These are phyloP conservation scores for Exephanes ischioxanthus DNA, from an alignment of 2,888 invertebrate species.

Conservation along the genomic window DNA sequence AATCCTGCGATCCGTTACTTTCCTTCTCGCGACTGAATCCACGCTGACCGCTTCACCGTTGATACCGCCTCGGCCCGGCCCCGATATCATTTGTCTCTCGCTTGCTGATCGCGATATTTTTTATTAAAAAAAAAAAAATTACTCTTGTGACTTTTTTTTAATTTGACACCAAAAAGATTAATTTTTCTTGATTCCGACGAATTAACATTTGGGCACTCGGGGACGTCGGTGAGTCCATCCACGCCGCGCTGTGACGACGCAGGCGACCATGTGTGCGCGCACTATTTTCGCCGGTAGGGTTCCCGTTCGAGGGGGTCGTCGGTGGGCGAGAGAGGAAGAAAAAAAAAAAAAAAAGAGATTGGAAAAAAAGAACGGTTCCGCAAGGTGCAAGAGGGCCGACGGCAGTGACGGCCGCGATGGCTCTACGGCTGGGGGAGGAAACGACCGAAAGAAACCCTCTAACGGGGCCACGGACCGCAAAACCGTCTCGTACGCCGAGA, in stretches of 20 bases:
- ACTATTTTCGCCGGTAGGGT: slow-evolving; percentile 16
- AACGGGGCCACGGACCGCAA: slow-evolving; percentile 73
- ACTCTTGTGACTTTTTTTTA: no score
- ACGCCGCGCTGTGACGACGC: slow-evolving; percentile 3
- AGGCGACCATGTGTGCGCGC: slow-evolving; percentile 10
- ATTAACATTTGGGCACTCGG: not conserved
- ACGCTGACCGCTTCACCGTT: not conserved
- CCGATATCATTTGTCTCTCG: slow-evolving; percentile 28
- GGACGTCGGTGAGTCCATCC: not conserved
- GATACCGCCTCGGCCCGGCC: not conserved
- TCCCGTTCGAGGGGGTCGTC: not conserved
- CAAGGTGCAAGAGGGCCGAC: slow-evolving; percentile 55
- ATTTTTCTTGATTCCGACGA: no score
- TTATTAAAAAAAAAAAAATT: not conserved
- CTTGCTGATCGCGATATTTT: not conserved
- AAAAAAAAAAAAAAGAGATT: not conserved
- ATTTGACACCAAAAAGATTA: no score
- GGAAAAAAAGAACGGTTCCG: slow-evolving; percentile 5
- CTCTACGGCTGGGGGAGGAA: slow-evolving; percentile 70
- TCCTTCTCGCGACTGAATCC: not conserved
- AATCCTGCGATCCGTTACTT: not conserved
- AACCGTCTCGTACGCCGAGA: slow-evolving; percentile 64
- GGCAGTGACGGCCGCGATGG: slow-evolving; percentile 66
- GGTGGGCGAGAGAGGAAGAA: not conserved
- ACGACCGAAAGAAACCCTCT: slow-evolving; percentile 74